phyloP scores from a whole-genome alignment of 1,140 invertebrate species.

The Heterodera carotae region DNA sequence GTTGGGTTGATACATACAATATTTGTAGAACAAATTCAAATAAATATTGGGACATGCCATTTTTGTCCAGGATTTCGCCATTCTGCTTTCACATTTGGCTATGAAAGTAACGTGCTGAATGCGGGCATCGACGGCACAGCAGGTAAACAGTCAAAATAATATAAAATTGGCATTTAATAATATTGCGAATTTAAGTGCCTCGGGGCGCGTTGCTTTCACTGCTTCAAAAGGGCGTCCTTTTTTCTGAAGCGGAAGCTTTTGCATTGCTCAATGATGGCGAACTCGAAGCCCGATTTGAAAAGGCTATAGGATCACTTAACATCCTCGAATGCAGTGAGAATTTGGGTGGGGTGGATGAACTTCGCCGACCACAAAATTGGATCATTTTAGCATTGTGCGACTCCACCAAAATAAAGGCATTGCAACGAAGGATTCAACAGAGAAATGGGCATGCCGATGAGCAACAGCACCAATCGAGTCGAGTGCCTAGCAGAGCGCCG shows the following conservation, averaged over 20 bases:
- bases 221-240: constrained; percentile 40
- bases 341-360: background rate
- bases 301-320: constrained; percentile 41
- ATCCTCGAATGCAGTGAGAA: constrained; percentile 42
- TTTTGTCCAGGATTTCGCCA: constrained; percentile 34
- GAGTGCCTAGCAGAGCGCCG: constrained; percentile 21
- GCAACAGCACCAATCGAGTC: constrained; percentile 19
- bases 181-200: constrained; percentile 29
- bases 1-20: no score
- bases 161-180: background rate
- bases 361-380: background rate
- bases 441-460: background rate
- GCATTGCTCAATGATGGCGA: constrained; percentile 34
- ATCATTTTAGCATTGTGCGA: constrained; percentile 34
- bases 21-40: no score
- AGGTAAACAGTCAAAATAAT: background rate
- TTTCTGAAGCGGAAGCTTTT: constrained; percentile 41
- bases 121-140: constrained; percentile 37
- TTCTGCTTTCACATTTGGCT: constrained; percentile 40
- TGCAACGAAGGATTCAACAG: constrained; percentile 20
- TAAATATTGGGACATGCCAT: constrained; percentile 14
- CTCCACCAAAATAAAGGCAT: constrained; percentile 28
- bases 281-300: constrained; percentile 38
- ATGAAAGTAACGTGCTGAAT: constrained; percentile 40
- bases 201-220: constrained; percentile 40